These are phyloP conservation scores for Gorsachius magnificus DNA, from an alignment of 2,797 vertebrate genomes.

Conservation along the genomic window DNA sequence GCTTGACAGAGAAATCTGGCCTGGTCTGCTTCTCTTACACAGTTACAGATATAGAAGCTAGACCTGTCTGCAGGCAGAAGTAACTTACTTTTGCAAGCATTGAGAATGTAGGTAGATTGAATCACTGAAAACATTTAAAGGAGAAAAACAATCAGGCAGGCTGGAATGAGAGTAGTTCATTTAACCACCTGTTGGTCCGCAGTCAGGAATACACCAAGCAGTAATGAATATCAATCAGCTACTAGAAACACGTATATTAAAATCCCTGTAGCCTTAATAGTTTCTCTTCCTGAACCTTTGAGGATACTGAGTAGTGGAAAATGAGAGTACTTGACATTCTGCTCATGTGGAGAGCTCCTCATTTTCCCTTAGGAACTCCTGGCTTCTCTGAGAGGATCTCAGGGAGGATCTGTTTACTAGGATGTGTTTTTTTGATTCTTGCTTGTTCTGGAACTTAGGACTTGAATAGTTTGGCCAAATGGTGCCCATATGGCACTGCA, in stretches of 20 bases:
- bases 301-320: neutral
- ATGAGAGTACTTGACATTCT: neutral
- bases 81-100: neutral
- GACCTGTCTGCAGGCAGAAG: neutral
- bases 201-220: neutral
- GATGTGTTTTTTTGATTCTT: neutral
- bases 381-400: neutral
- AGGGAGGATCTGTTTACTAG: neutral
- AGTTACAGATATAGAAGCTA: neutral
- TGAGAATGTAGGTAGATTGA: neutral
- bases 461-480: neutral
- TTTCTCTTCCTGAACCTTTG: neutral
- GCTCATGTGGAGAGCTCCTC: neutral
- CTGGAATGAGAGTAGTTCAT: neutral
- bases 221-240: neutral
- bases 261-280: neutral
- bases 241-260: fast-evolving
- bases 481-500: neutral
- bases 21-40: neutral
- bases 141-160: neutral
- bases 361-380: neutral
- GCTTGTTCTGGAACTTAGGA: neutral
- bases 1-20: neutral
- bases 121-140: neutral
- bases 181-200: neutral